Evolutionary conservation across 2,888 invertebrate species (phyloP).

Genomic region (Trachelus stipa): DNA sequence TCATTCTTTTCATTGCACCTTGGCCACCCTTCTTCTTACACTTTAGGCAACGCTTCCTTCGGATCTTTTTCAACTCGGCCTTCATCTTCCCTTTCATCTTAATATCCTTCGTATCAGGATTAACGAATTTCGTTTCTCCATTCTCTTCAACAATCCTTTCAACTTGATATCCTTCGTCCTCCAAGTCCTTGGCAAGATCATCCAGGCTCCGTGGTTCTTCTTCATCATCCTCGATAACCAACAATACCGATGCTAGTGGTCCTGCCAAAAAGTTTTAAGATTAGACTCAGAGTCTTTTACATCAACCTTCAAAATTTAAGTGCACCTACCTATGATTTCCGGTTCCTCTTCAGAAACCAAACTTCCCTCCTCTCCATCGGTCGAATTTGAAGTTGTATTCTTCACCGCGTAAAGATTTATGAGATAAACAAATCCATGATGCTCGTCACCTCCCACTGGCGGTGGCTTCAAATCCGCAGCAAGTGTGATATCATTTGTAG

Average conservation of each 20-base stretch:
- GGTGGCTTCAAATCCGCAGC: constrained; percentile 51
- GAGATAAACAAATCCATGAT: constrained; percentile 46
- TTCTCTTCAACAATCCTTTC: constrained; percentile 44
- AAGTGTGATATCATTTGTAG: constrained; percentile 34
- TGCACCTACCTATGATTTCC: constrained; percentile 44
- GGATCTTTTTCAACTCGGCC: constrained; percentile 38
- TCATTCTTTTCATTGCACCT: constrained; percentile 24
- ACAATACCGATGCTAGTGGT: constrained; percentile 52
- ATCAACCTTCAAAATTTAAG: neutral
- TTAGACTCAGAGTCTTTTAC: neutral
- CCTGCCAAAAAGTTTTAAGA: constrained; percentile 36
- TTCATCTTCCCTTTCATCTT: constrained; percentile 17
- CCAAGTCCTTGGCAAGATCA: constrained; percentile 54
- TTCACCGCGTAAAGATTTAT: constrained; percentile 58
- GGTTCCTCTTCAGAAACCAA: constrained; percentile 45
- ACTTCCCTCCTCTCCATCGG: constrained; percentile 51
- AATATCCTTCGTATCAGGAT: constrained; percentile 10
- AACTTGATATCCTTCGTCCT: constrained; percentile 51
- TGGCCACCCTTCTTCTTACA: constrained; percentile 39
- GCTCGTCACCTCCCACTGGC: constrained; percentile 34
- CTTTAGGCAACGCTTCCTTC: constrained; percentile 51
- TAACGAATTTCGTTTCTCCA: constrained; percentile 43
- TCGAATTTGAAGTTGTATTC: constrained; percentile 45
- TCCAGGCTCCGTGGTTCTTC: constrained; percentile 52
- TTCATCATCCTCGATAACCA: constrained; percentile 54